Evolutionary conservation across 2,888 invertebrate genomes (phyloP).

Genomic region (Malthinus seriepunctatus): DNA sequence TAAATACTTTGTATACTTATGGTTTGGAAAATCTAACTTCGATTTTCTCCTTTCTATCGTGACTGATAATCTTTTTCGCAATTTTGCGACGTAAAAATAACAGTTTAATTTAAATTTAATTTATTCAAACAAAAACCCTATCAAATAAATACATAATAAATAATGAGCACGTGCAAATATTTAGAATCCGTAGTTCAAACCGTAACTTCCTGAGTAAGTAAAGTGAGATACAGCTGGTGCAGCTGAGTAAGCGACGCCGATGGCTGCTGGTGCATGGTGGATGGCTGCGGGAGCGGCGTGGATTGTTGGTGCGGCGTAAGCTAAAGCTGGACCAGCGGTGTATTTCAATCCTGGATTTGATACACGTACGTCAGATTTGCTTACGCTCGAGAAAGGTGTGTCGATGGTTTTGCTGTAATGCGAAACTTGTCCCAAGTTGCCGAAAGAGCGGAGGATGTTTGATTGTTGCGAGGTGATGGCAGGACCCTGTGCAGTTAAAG

Average conservation of each 20-base stretch:
- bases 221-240: slow-evolving; percentile 36
- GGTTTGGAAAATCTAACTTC: too few species aligned
- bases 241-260: slow-evolving; percentile 29
- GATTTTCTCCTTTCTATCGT: too few species aligned
- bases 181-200: slow-evolving; percentile 33
- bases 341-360: slow-evolving; percentile 61
- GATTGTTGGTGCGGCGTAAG: slow-evolving; percentile 38
- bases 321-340: slow-evolving; percentile 33
- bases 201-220: slow-evolving; percentile 35
- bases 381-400: slow-evolving; percentile 73
- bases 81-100: too few species aligned
- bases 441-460: slow-evolving; percentile 65
- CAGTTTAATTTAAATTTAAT: neutral
- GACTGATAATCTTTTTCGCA: too few species aligned
- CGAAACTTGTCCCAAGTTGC: slow-evolving; percentile 71
- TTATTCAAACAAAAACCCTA: slow-evolving; percentile 5
- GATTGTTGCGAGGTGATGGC: slow-evolving; percentile 62
- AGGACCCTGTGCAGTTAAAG: slow-evolving; percentile 55
- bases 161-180: neutral
- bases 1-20: too few species aligned
- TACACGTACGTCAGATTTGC: slow-evolving; percentile 70
- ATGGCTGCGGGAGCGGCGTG: slow-evolving; percentile 44
- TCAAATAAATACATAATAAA: slow-evolving; percentile 12
- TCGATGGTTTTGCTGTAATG: slow-evolving; percentile 71
- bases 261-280: slow-evolving; percentile 26